Evolutionary conservation across 1,140 invertebrate genomes (phyloP).

Genomic region (Acromyrmex heyeri): DNA sequence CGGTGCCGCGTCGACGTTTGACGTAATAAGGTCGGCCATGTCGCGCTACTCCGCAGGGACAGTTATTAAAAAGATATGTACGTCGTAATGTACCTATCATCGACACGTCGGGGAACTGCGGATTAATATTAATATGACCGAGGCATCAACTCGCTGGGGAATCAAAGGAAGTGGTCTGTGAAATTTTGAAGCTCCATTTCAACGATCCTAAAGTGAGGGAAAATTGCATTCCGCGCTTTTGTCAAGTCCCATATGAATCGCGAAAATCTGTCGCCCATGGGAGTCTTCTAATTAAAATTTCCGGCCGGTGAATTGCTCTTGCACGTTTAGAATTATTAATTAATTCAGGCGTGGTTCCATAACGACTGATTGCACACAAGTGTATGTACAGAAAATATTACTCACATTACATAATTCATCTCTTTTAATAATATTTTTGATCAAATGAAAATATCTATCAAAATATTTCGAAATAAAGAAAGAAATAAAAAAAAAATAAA

Average conservation of each 20-base stretch:
- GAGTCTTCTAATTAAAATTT: constrained; percentile 49
- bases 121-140: constrained; percentile 56
- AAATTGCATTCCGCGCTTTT: constrained; percentile 55
- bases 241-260: constrained; percentile 16
- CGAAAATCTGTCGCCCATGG: neutral
- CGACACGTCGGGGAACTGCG: neutral
- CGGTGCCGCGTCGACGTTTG: constrained; percentile 30
- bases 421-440: neutral
- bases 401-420: neutral
- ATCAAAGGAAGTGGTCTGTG: constrained; percentile 13
- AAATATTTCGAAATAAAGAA: neutral
- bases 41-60: neutral
- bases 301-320: neutral
- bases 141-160: neutral
- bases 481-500: neutral
- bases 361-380: neutral
- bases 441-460: neutral
- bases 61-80: constrained; percentile 63
- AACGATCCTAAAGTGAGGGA: neutral
- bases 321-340: constrained; percentile 41
- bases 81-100: neutral
- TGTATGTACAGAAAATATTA: neutral
- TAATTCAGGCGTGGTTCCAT: neutral
- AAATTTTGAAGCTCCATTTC: constrained; percentile 14
- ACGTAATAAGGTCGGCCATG: constrained; percentile 45